These are phyloP conservation scores for Lepidothrix coronata DNA, from an alignment of 2,113 vertebrate genomes.

Conservation along the genomic window DNA sequence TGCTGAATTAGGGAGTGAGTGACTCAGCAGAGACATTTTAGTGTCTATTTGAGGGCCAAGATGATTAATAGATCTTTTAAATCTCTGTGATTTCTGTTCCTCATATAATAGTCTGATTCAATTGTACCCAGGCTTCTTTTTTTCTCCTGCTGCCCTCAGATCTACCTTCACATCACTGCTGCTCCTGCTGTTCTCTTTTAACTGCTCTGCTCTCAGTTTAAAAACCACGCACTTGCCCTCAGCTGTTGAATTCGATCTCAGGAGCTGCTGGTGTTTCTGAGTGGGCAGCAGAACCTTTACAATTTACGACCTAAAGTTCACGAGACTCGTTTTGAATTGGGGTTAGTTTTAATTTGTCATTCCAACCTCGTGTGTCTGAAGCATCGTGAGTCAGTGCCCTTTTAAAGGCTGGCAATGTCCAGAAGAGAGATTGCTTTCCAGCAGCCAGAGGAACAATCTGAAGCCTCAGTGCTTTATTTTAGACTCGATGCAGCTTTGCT, in stretches of 20 bases:
- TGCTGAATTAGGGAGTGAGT: not conserved
- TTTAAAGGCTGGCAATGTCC: not conserved
- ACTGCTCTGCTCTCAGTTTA: not conserved
- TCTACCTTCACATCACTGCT: not conserved
- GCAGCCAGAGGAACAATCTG: not conserved
- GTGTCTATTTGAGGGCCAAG: not conserved
- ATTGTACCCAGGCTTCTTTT: not conserved
- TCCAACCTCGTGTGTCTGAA: not conserved
- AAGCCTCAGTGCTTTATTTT: not conserved
- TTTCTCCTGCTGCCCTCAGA: not conserved
- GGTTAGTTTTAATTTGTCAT: conserved; percentile 7
- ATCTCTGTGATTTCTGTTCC: not conserved
- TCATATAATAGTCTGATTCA: not conserved
- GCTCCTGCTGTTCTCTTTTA: not conserved
- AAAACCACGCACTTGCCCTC: not conserved
- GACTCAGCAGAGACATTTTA: not conserved
- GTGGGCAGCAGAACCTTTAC: not conserved
- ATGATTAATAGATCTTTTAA: not conserved
- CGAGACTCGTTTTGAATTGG: not conserved
- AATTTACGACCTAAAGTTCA: not conserved
- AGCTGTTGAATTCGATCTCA: not conserved
- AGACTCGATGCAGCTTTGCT: not conserved
- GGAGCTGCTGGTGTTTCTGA: not conserved
- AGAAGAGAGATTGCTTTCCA: not conserved
- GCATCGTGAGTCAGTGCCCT: conserved; percentile 22